Percentiles rank a stretch among this genome's conserved stretches.
Conservation (phyloP, 92 coral and sea anemone genomes). For the Paramuricea clavata region DNA sequence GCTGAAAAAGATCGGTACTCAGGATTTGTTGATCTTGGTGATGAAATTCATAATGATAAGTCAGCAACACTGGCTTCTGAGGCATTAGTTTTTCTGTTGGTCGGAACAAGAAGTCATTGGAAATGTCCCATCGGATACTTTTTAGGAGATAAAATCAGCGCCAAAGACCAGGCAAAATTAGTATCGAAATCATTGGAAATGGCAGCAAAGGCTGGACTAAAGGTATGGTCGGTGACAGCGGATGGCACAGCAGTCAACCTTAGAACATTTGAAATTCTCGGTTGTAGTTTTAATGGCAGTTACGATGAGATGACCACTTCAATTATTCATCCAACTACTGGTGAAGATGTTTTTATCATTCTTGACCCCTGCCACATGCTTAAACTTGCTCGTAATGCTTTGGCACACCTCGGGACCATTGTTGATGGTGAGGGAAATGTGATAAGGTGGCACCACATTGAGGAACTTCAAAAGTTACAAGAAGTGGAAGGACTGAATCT, state of each 20-base stretch:
- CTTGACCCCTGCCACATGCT: neutral
- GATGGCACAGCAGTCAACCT: constrained; percentile 12
- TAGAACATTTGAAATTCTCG: neutral
- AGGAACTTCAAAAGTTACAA: neutral
- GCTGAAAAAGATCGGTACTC: neutral
- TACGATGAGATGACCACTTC: neutral
- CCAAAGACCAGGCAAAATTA: constrained; percentile 3
- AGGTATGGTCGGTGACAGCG: neutral
- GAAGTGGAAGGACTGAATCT: neutral
- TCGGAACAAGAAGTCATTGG: neutral
- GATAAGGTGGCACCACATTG: neutral
- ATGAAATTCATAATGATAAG: neutral
- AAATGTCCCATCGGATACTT: neutral
- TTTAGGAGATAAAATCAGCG: neutral
- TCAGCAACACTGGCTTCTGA: neutral
- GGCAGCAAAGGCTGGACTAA: neutral
- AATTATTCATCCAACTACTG: neutral
- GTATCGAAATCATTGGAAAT: neutral
- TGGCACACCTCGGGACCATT: neutral
- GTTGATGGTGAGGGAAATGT: neutral
- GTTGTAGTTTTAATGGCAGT: neutral
- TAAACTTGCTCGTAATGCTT: neutral
- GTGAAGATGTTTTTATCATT: neutral
- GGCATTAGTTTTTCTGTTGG: neutral
- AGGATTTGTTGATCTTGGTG: neutral